Base-by-base conservation (phyloP, 1,140 invertebrate species). In the Lordiphosa stackelbergi region DNA sequence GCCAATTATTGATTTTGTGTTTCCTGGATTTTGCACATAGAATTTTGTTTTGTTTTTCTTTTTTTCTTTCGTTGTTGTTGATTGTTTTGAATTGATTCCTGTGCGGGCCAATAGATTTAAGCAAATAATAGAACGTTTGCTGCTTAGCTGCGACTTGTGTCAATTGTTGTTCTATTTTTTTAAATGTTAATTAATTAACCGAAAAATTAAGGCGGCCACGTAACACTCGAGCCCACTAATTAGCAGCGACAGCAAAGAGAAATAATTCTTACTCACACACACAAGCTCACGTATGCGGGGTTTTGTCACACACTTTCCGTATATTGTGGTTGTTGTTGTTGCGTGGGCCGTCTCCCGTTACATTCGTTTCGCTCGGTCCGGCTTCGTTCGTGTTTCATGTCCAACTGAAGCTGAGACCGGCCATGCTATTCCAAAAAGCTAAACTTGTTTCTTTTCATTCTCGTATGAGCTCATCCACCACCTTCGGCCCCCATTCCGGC, bases 1-100 rank as follows among this genome's bases (percentile, higher is more conserved):
- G 73, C 66, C 77, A 79, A 81, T 79, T 79, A 79, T 79, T 75
- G 75, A 79, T 79, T 79, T 79, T 83, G 66, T 54, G 1, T 8
- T 31, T 79, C 81, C 72, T 66, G 45, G 52, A 42, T 65, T 61
- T 49, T 19, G 52, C 57, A 61, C 63, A 60, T 56, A 61, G 34
- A 70, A 70, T 57, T 66, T 52, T 38, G 11, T 16, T 37, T 52
- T 52, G 49, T 52, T 52, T 36, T 52, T 31, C 8, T 19, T 40
- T 12, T n/a, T 37, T 19, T 28, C 22, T 0, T 6, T 24, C n/a
- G 19, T 40, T 36, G 36, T 37, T 9, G 5, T 48, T 35, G 6
- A 11, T 36, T 24, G 16, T 24, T 13, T 24, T 46, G 22, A 2
- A 24, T 16, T 36, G 8, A 19, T 48, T 35, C 31, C 13, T 16